Evolutionary conservation across 2,888 invertebrate species (phyloP), one percentile per base, ranked within the genome.

Genomic region (Calliphora vomitoria): DNA sequence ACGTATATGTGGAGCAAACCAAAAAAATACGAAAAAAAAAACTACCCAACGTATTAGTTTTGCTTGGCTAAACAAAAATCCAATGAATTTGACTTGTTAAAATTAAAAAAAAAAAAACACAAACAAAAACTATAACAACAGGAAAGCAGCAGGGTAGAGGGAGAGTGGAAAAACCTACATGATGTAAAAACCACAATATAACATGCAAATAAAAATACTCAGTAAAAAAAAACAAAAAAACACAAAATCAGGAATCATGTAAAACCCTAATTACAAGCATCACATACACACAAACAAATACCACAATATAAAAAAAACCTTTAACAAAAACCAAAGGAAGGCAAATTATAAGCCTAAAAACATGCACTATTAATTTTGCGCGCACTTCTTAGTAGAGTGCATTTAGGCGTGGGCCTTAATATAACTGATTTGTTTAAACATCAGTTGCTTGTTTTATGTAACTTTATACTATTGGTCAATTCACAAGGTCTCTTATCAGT

Each of bases 61-160:
- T 84, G 84, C 72, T 72, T 84, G 72, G 78, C 66, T 68, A 55
- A 84, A 74, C 84, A 84, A 62, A 78, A 83, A 78, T 78, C 31
- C 71, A 78, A 71, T 72, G 72, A 74, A 79, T 84, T 72, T 79
- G 44, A 62, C 41, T 72, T 72, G 64, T 72, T 79, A 47, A 64
- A 62, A 66, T 72, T 58, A 25, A 25, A 25, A 25, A 25, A 25
- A 25, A 68, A 47, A 31, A 44, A 53, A 78, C 55, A 20, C 13
- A 68, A 69, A 20, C 18, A 68, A 69, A 58, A 69, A 76, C 13
- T 50, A 53, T 41, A 69, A 76, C 62, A 62, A 78, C 18, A 62
- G 31, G 25, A 6, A 41, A 58, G 0, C 18, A 58, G 35, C 25
- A n/a, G 20, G 64, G 20, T 18, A 41, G 5, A 72, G 3, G 31